Evolutionary conservation across 2,113 vertebrate genomes (phyloP).

Genomic region (Bufo gargarizans): DNA sequence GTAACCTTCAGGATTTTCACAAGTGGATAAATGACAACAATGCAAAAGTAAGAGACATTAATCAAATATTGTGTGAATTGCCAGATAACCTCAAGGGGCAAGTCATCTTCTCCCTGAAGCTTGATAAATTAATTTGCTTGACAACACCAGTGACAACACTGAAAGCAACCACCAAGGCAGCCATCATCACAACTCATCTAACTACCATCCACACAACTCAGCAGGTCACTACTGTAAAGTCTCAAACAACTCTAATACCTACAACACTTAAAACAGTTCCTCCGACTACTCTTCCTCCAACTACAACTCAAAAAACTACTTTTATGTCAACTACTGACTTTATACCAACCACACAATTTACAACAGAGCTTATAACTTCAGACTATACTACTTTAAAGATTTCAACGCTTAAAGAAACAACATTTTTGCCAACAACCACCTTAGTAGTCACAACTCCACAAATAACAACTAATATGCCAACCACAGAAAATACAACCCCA

Average conservation of each 20-base stretch:
- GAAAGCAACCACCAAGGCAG: neutral
- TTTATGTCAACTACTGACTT: neutral
- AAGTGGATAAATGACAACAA: conserved; percentile 67
- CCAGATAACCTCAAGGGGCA: conserved; percentile 68
- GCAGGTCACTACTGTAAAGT: conserved; percentile 41
- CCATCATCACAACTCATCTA: neutral
- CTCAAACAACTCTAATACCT: neutral
- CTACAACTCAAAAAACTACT: conserved; percentile 19
- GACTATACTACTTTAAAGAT: neutral
- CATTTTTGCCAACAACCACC: conserved; percentile 12
- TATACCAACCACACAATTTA: neutral
- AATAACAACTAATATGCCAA: conserved; percentile 28
- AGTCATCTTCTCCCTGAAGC: conserved; percentile 61
- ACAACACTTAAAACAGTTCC: neutral
- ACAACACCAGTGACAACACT: conserved; percentile 32
- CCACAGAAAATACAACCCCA: conserved; percentile 7
- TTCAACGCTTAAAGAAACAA: conserved; percentile 18
- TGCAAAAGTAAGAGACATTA: conserved; percentile 59
- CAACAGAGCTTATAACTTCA: conserved; percentile 50
- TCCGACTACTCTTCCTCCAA: neutral
- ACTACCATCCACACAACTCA: conserved; percentile 5
- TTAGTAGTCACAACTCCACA: conserved; percentile 33
- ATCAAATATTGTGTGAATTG: conserved; percentile 64
- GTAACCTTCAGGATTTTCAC: conserved; percentile 71
- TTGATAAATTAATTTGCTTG: conserved; percentile 70